Evolutionary conservation across 2,888 invertebrate species (phyloP).

Genomic region (Papilio protenor): DNA sequence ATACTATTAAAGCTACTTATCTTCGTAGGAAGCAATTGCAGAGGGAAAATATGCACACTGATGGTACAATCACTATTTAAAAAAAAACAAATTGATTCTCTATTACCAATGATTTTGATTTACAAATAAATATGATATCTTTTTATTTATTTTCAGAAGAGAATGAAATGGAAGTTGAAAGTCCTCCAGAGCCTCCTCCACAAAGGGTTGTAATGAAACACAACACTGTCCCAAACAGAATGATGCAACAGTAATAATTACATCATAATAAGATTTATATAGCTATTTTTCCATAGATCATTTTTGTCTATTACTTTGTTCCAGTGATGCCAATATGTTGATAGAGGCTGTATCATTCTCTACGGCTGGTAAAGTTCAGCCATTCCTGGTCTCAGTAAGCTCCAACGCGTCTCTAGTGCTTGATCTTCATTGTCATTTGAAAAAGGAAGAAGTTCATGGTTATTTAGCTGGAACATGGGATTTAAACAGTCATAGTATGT

Average conservation of each 20-base stretch:
- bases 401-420: constrained; percentile 94
- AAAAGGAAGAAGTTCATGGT: constrained; percentile 97
- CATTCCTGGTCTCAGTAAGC: constrained; percentile 94
- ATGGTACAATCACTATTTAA: constrained; percentile 61
- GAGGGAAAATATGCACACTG: constrained; percentile 82
- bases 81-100: not conserved
- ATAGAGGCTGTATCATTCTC: constrained; percentile 96
- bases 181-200: constrained; percentile 85
- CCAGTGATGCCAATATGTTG: constrained; percentile 94
- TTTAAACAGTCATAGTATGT: constrained; percentile 95
- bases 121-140: not conserved
- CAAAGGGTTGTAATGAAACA: constrained; percentile 90
- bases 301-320: constrained; percentile 51
- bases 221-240: constrained; percentile 89
- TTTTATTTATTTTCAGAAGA: constrained; percentile 70
- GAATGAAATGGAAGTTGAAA: constrained; percentile 85
- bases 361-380: constrained; percentile 95
- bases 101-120: no score
- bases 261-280: not conserved
- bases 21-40: constrained; percentile 88
- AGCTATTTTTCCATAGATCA: not conserved
- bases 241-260: constrained; percentile 87
- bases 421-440: constrained; percentile 97
- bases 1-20: constrained; percentile 94
- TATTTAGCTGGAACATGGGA: constrained; percentile 98